Conservation (phyloP, 2,888 invertebrate genomes). For the Sinopyrophorus schimmeli region DNA sequence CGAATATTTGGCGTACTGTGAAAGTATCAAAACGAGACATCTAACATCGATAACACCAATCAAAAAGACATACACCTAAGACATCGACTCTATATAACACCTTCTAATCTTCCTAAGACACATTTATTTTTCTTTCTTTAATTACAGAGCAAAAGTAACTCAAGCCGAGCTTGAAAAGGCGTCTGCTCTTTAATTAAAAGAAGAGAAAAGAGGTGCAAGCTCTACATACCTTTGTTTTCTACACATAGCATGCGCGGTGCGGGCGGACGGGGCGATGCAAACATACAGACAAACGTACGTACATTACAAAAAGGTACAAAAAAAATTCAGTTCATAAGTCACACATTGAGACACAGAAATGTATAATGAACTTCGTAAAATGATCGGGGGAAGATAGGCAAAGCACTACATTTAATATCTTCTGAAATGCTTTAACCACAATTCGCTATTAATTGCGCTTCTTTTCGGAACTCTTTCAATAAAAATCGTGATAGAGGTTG, state of each 20-base stretch:
- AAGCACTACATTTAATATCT: constrained; percentile 12
- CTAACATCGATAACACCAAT: constrained; percentile 16
- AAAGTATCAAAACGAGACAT: too few relatives aligned
- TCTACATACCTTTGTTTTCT: constrained; percentile 57
- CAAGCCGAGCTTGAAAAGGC: neutral
- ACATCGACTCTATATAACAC: constrained; percentile 19
- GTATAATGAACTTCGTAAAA: constrained; percentile 5
- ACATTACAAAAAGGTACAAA: constrained; percentile 30
- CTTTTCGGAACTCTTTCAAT: too few relatives aligned
- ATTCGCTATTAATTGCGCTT: constrained; percentile 7
- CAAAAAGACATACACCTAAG: constrained; percentile 12
- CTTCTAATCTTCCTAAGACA: too few relatives aligned
- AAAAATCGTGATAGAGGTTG: too few relatives aligned
- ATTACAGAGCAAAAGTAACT: constrained; percentile 18
- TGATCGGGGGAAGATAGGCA: constrained; percentile 1
- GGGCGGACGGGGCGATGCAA: constrained; percentile 51
- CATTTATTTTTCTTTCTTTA: neutral
- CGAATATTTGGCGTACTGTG: too few relatives aligned
- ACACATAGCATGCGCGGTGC: constrained; percentile 53
- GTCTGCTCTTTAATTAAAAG: constrained; percentile 40
- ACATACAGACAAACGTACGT: constrained; percentile 47
- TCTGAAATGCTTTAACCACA: neutral
- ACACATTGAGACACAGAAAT: constrained; percentile 7
- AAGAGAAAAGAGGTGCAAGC: constrained; percentile 47
- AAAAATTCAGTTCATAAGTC: constrained; percentile 12